Base-by-base conservation (phyloP, 2,888 invertebrate species). In the Parnassius smintheus region DNA sequence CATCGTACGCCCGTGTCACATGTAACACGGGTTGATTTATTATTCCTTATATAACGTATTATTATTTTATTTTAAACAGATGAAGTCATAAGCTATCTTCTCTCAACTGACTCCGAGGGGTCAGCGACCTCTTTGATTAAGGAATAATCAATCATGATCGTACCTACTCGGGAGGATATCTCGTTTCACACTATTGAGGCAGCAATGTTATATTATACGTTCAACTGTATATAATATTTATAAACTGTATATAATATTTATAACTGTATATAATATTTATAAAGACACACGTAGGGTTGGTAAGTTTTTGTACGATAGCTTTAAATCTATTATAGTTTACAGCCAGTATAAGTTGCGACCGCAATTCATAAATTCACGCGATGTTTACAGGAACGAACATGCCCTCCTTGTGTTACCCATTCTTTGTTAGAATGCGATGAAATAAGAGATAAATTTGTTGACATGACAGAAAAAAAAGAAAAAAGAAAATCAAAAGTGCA, bases 121-220 rank as follows among this genome's bases (percentile, higher is more conserved):
- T 87, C 82, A 76, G 70, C 74, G 86, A 88, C 85, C 85, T 75
- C 70, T 76, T 80, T 88, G 87, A 89, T 89, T 88, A 86, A 88
- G 84, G 85, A 81, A 85, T 87, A 85, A 88, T 89, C 87, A 89
- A 89, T 89, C 89, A 87, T 82, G 78, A 80, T 79, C 77, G 72
- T 65, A 78, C 75, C 71, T 76, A 78, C 72, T 75, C 72, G 73
- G 76, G 80, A 76, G 78, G 70, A 81, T 85, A 86, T 88, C 83
- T 74, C 77, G 78, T 89, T 85, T 85, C 86, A 80, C 79, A 83
- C 77, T 67, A 71, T 69, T 69, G 64, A 35, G 35, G 72, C 61
- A 68, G 53, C 25, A 53, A 41, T 51, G 13, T 56, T 56, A 61
- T 45, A 25, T 56, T 56, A 61, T 45, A 25, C n/a, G 25, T 61